Base-by-base conservation (phyloP, 2,113 vertebrate genomes). In the Rana temporaria region DNA sequence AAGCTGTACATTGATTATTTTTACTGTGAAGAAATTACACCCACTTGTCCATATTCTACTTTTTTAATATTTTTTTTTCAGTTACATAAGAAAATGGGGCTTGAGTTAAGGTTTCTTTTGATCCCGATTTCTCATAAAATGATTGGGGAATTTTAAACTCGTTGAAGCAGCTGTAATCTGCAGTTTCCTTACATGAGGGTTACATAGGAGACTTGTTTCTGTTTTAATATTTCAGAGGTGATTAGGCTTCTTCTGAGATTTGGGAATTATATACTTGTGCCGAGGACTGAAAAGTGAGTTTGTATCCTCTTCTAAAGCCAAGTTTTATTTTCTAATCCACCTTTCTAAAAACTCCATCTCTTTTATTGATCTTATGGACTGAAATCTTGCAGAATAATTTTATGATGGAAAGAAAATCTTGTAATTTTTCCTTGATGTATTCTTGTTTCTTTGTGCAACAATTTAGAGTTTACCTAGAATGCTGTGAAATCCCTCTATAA, bases 171-270 rank as follows among this genome's bases (percentile, higher is more conserved):
- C 48, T 24, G 42, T 71, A 71, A 68, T 71, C 42, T 22, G 22
- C 42, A 11, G 11, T 56, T 56, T 38, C 34, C 34, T 26, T 32
- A 11, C 8, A 9, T 32, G 53, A n/a, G 26, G n/a, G 53, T 32
- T 56, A 34, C 26, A 59, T 16, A 59, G 26, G 55, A 38, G 11
- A 60, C 57, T 34, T 59, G 55, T 74, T 74, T 24, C 19, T n/a
- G 19, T 20, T 34, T 74, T 34, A n/a, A 60, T 74, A 38, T 74
- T 12, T 57, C 56, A 71, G 9, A 71, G 48, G 42, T 48, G 17
- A 24, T 71, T 71, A 71, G 53, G 26, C 71, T 74, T 20, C 55
- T 74, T 74, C 24, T 34, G 55, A 74, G 55, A 57, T 0, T 72
- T 26, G 30, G 53, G 71, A 74, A 74, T 60, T 34, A 38, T 60